Conservation (phyloP, 2,888 invertebrate genomes). For the Hoplodrina blanda region DNA sequence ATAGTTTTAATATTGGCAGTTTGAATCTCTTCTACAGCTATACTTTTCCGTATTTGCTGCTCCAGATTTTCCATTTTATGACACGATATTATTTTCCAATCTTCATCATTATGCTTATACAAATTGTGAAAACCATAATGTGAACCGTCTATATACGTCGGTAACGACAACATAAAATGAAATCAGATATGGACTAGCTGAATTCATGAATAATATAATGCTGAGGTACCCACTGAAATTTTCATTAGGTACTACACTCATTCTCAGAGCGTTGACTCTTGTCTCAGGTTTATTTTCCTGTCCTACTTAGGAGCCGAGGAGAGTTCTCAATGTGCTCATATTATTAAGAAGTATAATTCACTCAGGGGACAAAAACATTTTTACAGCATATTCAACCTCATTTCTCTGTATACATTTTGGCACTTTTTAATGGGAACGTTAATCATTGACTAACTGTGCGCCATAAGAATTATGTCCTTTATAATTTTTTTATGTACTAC, state of each 20-base stretch:
- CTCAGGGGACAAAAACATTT: conserved; percentile 58
- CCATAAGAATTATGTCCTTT: conserved; percentile 33
- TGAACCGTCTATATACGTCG: conserved; percentile 7
- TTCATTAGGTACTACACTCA: conserved; percentile 52
- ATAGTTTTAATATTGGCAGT: background rate
- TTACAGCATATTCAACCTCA: conserved; percentile 62
- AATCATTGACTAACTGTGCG: conserved; percentile 52
- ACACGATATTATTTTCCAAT: conserved; percentile 9
- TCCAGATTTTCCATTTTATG: background rate
- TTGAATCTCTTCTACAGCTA: background rate
- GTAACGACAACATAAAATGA: conserved; percentile 45
- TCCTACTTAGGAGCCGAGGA: conserved; percentile 62
- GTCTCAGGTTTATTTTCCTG: conserved; percentile 70
- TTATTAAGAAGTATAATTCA: conserved; percentile 56
- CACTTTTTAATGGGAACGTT: conserved; percentile 55
- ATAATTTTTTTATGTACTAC: conserved; percentile 24
- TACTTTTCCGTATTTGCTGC: background rate
- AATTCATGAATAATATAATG: conserved; percentile 61
- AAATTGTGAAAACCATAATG: conserved; percentile 22
- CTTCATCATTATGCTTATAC: conserved; percentile 25
- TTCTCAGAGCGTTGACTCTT: conserved; percentile 56
- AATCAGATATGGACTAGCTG: conserved; percentile 50
- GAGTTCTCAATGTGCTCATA: conserved; percentile 49
- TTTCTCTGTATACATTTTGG: conserved; percentile 55
- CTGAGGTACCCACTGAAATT: conserved; percentile 57